Evolutionary conservation across 2,797 vertebrate genomes (phyloP).

Genomic region (Eulemur rubriventer): DNA sequence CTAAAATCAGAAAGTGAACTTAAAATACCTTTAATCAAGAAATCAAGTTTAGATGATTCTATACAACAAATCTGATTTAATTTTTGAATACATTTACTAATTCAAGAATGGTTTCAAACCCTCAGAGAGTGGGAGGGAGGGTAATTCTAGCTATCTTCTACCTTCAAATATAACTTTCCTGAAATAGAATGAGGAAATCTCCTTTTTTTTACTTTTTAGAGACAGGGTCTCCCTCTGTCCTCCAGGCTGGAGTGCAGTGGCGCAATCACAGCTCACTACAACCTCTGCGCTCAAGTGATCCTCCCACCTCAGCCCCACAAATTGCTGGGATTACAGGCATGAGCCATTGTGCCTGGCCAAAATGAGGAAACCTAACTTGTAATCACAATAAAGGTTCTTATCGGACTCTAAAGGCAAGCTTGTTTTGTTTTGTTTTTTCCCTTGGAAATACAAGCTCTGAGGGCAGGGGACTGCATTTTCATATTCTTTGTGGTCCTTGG

Average conservation of each 20-base stretch:
- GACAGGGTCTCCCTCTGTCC: background rate
- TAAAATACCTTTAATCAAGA: background rate
- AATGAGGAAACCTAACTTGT: background rate
- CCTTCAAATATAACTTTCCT: background rate
- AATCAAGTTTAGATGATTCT: background rate
- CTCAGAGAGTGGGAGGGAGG: background rate
- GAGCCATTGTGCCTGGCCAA: background rate
- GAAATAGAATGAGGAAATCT: slow-evolving; percentile 6
- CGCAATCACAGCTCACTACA: background rate
- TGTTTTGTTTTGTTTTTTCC: background rate
- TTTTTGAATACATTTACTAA: slow-evolving; percentile 30
- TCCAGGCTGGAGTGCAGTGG: background rate
- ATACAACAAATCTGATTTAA: background rate
- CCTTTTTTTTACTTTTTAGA: background rate
- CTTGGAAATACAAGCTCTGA: background rate
- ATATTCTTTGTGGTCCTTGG: background rate
- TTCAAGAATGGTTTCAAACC: background rate
- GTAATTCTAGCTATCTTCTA: background rate
- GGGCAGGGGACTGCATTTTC: background rate
- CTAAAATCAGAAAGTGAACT: background rate
- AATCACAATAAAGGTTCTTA: background rate
- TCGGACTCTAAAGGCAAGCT: background rate
- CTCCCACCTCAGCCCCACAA: background rate
- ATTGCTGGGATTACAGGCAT: background rate
- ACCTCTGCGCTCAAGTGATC: background rate